Evolutionary conservation across 37 sponge, comb jelly and placozoan species (phyloP).

Genomic region (Mnemiopsis leidyi): DNA sequence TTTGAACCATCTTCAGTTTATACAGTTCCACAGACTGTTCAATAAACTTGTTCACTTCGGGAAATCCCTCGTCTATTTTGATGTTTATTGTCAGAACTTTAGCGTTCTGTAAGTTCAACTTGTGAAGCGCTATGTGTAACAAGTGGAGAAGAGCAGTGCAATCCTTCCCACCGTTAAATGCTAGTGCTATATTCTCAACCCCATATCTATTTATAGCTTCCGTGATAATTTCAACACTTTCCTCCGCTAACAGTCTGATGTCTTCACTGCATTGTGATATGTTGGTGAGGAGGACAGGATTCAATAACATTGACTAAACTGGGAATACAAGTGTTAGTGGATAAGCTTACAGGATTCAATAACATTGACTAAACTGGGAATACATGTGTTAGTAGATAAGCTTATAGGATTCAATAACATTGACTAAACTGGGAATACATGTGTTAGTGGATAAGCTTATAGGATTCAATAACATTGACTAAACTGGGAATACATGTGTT

Average conservation of each 20-base stretch:
- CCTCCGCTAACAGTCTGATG: neutral
- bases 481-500: too few relatives aligned
- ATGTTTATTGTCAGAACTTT: conserved; percentile 77
- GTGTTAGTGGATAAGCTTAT: too few relatives aligned
- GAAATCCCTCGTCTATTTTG: conserved; percentile 67
- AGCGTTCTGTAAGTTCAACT: neutral
- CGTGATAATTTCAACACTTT: neutral
- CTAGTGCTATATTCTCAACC: conserved; percentile 74
- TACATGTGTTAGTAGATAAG: too few relatives aligned
- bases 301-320: conserved; percentile 35
- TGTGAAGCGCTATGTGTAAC: conserved; percentile 67
- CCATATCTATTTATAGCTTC: conserved; percentile 17
- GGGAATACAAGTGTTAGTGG: neutral
- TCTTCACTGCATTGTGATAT: neutral
- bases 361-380: too few relatives aligned
- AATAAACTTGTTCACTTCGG: conserved; percentile 79
- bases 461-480: too few relatives aligned
- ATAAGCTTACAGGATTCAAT: too few relatives aligned
- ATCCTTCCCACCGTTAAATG: conserved; percentile 99
- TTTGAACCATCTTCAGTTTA: conserved; percentile 67
- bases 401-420: too few relatives aligned
- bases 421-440: too few relatives aligned
- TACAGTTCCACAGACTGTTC: conserved; percentile 63
- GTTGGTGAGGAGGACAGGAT: neutral
- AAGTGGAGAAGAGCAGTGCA: conserved; percentile 88